Base-by-base conservation (phyloP, 1,140 invertebrate genomes). In the Zaprionus ornatus region DNA sequence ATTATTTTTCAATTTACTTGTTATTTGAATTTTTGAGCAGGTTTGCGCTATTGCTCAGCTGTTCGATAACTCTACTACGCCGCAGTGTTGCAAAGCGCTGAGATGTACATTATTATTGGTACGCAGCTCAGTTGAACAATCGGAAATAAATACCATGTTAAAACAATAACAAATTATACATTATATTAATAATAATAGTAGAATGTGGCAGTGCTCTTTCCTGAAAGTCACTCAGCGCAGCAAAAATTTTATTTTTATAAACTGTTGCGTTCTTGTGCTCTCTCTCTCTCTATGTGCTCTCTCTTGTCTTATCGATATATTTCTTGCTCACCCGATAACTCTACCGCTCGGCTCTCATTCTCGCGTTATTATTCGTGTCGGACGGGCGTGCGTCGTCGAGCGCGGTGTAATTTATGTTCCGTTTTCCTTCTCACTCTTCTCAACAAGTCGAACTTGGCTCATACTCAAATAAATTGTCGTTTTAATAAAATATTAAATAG, bases 401-500 rank as follows among this genome's bases (percentile, higher is more conserved):
- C 42, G 66, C 67, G 60, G 32, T n/a, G 55, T 32, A 35, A 29
- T 71, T 64, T 71, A 35, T 62, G n/a, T 63, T 63, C 21, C 40
- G 60, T 57, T 62, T 48, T 62, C n/a, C 57, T 45, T 56, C 50
- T 64, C 67, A 59, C 35, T 54, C 70, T 55, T 65, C 55, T 61
- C 27, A 68, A 74, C 52, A 62, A 70, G 27, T 74, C 66, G 59
- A 42, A 63, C 37, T 62, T 66, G 72, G 57, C 23, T 48, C 35
- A 15, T 54, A 66, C 21, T 19, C 32, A 55, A 40, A 32, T 37
- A 29, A 55, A 55, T 27, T 50, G 65, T 70, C 66, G 40, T 59
- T 45, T 63, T 63, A 57, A 52, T 63, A 21, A 40, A 57, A 52
- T 74, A 57, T 63, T 61, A 61, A 78, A 75, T 75, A 35, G 67